Evolutionary conservation across 2,888 invertebrate genomes (phyloP).

Genomic region (Callimorpha dominula): DNA sequence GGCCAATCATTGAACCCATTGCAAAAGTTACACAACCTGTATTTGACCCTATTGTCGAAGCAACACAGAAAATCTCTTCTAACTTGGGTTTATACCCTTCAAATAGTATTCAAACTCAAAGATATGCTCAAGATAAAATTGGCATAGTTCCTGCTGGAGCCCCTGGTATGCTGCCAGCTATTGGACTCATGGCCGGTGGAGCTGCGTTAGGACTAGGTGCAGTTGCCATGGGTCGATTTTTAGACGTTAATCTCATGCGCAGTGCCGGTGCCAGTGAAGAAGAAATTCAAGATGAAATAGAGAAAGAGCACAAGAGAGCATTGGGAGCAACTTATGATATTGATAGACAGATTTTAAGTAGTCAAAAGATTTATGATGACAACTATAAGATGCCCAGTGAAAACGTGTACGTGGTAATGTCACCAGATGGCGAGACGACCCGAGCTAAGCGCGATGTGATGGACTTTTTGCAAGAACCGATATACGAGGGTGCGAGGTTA

Average conservation of each 20-base stretch:
- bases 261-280: conserved; percentile 79
- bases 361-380: conserved; percentile 79
- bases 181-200: conserved; percentile 93
- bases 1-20: conserved; percentile 87
- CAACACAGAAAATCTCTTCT: conserved; percentile 92
- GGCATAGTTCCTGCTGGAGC: conserved; percentile 87
- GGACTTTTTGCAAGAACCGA: conserved; percentile 63
- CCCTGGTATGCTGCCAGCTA: conserved; percentile 90
- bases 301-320: conserved; percentile 87
- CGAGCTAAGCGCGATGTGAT: conserved; percentile 73
- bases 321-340: conserved; percentile 77
- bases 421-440: conserved; percentile 71
- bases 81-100: conserved; percentile 89
- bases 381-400: conserved; percentile 86
- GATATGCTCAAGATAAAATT: conserved; percentile 88
- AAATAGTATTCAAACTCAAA: conserved; percentile 78
- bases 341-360: conserved; percentile 78
- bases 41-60: conserved; percentile 91
- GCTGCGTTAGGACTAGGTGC: conserved; percentile 94
- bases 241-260: conserved; percentile 89
- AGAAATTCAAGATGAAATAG: conserved; percentile 73
- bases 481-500: conserved; percentile 58
- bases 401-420: conserved; percentile 84
- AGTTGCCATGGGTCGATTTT: conserved; percentile 91
- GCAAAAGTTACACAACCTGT: conserved; percentile 88